phyloP scores from a whole-genome alignment of 2,888 invertebrate species.

The Glaucopsyche alexis region DNA sequence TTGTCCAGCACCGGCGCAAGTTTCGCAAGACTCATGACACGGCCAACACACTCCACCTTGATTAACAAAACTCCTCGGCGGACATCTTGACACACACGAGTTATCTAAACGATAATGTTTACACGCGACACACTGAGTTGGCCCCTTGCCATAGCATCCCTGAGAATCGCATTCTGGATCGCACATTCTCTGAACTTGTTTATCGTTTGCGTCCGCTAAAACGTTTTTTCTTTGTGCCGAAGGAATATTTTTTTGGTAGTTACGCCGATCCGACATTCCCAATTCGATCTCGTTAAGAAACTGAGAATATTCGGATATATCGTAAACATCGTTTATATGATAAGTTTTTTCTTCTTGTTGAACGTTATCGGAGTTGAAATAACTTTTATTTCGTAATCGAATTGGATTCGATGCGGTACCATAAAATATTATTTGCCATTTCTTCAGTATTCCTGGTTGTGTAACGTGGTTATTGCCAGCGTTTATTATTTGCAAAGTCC shows the following conservation, averaged over 20 bases:
- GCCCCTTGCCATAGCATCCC: slow-evolving; percentile 92
- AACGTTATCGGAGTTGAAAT: slow-evolving; percentile 71
- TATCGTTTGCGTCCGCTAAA: slow-evolving; percentile 81
- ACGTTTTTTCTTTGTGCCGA: slow-evolving; percentile 81
- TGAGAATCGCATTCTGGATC: slow-evolving; percentile 88
- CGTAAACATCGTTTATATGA: slow-evolving; percentile 83
- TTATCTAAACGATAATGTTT: slow-evolving; percentile 91
- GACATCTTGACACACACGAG: slow-evolving; percentile 90
- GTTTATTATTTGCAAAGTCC: slow-evolving; percentile 90
- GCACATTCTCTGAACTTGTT: slow-evolving; percentile 84
- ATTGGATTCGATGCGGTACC: slow-evolving; percentile 94
- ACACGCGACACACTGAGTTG: slow-evolving; percentile 91
- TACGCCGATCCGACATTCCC: slow-evolving; percentile 81
- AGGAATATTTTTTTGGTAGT: slow-evolving; percentile 84
- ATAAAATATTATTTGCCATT: slow-evolving; percentile 98
- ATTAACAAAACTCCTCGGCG: slow-evolving; percentile 90
- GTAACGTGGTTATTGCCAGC: slow-evolving; percentile 89
- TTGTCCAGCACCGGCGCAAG: slow-evolving; percentile 92
- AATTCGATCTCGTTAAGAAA: slow-evolving; percentile 73
- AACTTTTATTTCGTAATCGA: slow-evolving; percentile 82
- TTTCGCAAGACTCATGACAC: slow-evolving; percentile 93
- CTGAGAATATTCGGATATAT: slow-evolving; percentile 80
- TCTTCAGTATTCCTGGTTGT: slow-evolving; percentile 91
- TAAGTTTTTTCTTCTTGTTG: slow-evolving; percentile 75
- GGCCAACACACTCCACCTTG: slow-evolving; percentile 90